Evolutionary conservation across 2,797 vertebrate species (phyloP), one percentile per base, ranked within the genome.

Genomic region (Syndactyla subalaris): DNA sequence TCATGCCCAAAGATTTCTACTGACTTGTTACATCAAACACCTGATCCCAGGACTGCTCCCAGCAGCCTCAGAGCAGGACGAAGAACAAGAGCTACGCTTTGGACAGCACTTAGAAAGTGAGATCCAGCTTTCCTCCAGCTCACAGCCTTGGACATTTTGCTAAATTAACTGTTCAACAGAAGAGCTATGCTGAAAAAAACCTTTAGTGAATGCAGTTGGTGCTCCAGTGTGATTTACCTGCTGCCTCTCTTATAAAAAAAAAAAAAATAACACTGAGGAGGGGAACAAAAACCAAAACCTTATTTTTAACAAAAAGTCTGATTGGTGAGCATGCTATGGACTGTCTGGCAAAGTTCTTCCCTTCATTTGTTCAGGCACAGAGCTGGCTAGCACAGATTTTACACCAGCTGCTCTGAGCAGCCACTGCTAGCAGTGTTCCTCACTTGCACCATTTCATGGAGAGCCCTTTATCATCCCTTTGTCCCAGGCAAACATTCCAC

Each of bases 401-500:
- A 71, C 52, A 43, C 57, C 51, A 63, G 71, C 70, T 61, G 76
- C 52, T 92, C 76, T 12, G 18, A 61, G 65, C 75, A 87, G 65
- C 36, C 38, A 7, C 52, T 12, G 39, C 34, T 32, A 85, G 72
- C 88, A 70, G 77, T 1, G 45, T 23, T 71, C 74, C 43, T 85
- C 0, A 0, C 61, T 82, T 22, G 34, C 85, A 66, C 21, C 72
- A 7, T 72, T 94, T 87, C 72, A 52, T 3, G 1, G 10, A 41
- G 38, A 83, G 79, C 84, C 46, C 51, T 84, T 95, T 68, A 41
- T 49, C 41, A 71, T 55, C 45, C 54, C 81, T 93, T 93, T 92
- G 80, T 91, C 59, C 88, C 94, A 8, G 8, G 49, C 75, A 92
- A 85, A 77, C 52, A 30, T 38, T 7, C 21, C 66, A 46, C 1